Evolutionary conservation across 2,888 invertebrate species (phyloP).

Genomic region (Trachelus tabidus): DNA sequence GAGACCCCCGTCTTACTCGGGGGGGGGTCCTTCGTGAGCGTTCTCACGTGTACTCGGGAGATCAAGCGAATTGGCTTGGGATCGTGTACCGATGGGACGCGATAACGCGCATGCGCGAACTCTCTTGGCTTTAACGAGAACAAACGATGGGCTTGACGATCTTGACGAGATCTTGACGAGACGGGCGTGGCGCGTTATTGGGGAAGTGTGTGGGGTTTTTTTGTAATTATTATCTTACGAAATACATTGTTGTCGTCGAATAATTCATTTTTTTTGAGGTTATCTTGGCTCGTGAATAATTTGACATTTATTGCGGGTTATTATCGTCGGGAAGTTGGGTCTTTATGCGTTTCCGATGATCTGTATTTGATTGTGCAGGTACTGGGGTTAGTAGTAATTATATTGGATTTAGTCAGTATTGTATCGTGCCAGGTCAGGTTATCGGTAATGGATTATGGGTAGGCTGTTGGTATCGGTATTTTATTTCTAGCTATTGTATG

Average conservation of each 20-base stretch:
- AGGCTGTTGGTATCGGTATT: background rate
- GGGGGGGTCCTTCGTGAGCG: background rate
- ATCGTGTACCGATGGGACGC: background rate
- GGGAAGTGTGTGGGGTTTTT: background rate
- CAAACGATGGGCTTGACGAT: background rate
- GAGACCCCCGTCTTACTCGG: background rate
- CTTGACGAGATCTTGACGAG: background rate
- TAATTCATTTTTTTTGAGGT: background rate
- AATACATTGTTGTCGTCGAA: background rate
- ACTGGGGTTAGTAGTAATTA: too few species aligned
- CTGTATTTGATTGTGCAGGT: background rate
- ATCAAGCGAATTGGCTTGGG: background rate
- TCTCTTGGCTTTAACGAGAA: background rate
- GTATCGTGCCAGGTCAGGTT: too few species aligned
- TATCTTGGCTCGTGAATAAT: background rate
- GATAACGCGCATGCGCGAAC: background rate
- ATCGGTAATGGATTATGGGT: background rate
- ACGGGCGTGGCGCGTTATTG: background rate
- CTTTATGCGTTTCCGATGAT: rapidly evolving
- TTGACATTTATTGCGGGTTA: background rate
- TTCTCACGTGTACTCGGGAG: background rate
- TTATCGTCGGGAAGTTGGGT: background rate
- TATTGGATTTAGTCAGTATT: too few species aligned
- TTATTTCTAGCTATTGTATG: background rate
- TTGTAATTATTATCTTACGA: background rate